Evolutionary conservation across 2,113 vertebrate genomes (phyloP), one percentile per base, ranked within the genome.

Genomic region (Carassius carassius): DNA sequence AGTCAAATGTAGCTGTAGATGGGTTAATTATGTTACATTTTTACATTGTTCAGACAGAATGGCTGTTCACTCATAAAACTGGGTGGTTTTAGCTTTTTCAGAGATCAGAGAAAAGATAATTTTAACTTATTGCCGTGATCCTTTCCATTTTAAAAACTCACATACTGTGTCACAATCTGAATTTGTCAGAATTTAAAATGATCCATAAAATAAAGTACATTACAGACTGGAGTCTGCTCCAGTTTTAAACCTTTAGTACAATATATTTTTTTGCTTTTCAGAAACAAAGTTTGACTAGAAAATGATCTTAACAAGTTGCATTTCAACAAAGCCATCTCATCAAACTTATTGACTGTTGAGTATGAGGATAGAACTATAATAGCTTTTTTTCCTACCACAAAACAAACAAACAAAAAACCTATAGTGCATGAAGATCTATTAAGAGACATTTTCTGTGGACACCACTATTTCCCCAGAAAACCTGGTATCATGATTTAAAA

Each of bases 1-100:
- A 56, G 29, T 78, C 51, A 78, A 78, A 56, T 78, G 75, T n/a
- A 78, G 29, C 47, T 78, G 17, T 78, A 37, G 51, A 21, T 78
- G 75, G 51, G 10, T 19, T 56, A 0, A 35, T 77, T 37, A n/a
- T 78, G 44, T n/a, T 47, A 73, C 11, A 16, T 73, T 73, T 23
- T 73, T 14, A 73, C 41, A 70, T n/a, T 37, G 19, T 69, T 35
- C 8, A 69, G 65, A 37, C 4, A 3, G 12, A 47, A 16, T 21
- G 70, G 12, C 41, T 23, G 54, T 16, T 78, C 32, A 60, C 54
- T 41, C 32, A 35, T 21, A 58, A 21, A 32, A 37, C 51, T 60
- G 75, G 54, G 29, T 37, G 51, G 10, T 76, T 44, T 37, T 54
- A 21, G 4, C 29, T 35, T 78, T 73, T 23, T 54, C 16, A 54